A percentile compares a stretch with the other conserved stretches of the same genome.
These are phyloP conservation scores for Betta splendens DNA, from an alignment of 2,797 vertebrate genomes.

Conservation along the genomic window DNA sequence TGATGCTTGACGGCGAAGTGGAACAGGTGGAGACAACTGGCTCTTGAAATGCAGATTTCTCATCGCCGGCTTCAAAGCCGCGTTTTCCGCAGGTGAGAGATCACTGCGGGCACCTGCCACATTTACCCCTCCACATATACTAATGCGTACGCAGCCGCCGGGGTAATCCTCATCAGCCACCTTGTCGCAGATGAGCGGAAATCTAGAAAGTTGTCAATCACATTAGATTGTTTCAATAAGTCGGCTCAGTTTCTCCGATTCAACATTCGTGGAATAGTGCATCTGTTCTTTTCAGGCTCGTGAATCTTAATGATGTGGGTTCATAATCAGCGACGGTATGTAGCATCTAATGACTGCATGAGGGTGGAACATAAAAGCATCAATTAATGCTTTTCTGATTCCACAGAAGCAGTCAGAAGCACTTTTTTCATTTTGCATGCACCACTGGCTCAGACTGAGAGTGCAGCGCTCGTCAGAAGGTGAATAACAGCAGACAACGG, in stretches of 20 bases:
- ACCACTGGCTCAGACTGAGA: slow-evolving; percentile 2
- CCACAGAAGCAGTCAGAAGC: slow-evolving; percentile 3
- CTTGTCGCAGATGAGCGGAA: slow-evolving; percentile 17
- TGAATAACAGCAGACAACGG: background rate
- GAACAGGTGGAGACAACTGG: slow-evolving; percentile 57
- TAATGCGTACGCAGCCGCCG: slow-evolving; percentile 18
- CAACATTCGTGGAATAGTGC: slow-evolving; percentile 1
- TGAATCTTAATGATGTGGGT: slow-evolving; percentile 17
- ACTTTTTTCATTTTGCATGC: slow-evolving; percentile 1
- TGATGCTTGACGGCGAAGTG: slow-evolving; percentile 1
- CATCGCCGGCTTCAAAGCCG: slow-evolving; percentile 41
- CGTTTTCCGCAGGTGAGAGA: slow-evolving; percentile 30
- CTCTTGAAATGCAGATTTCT: slow-evolving; percentile 59
- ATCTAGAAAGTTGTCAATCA: slow-evolving; percentile 32
- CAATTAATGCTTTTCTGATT: slow-evolving; percentile 10
- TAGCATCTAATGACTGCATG: slow-evolving; percentile 13
- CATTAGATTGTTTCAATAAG: slow-evolving; percentile 21
- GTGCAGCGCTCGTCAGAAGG: slow-evolving; percentile 3
- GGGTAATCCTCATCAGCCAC: slow-evolving; percentile 27
- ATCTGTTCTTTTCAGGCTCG: slow-evolving; percentile 18
- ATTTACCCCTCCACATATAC: slow-evolving; percentile 14
- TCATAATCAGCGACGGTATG: slow-evolving; percentile 5
- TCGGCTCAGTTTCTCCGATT: slow-evolving; percentile 17
- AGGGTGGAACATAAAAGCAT: slow-evolving; percentile 7
- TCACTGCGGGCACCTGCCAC: slow-evolving; percentile 24